Base-by-base conservation (phyloP, 2,797 vertebrate genomes). In the Falco cherrug region DNA sequence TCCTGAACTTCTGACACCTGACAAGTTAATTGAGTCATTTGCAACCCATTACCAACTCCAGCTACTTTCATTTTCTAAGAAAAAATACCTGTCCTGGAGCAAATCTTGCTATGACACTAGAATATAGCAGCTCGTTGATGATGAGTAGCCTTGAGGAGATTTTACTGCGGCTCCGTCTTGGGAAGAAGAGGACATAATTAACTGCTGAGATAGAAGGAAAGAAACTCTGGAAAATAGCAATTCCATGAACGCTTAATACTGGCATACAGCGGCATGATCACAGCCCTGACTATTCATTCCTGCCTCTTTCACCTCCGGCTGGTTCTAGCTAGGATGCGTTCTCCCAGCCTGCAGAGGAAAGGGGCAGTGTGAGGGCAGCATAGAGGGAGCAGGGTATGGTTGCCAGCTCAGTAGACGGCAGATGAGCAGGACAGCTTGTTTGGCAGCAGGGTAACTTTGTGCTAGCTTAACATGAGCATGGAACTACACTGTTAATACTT, bases 1-100 rank as follows among this genome's bases (percentile, higher is more conserved):
- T 79, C 60, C 41, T 75, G 43, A 85, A 63, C 45, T 89, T 59
- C 63, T 87, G 60, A 84, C 70, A 90, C 53, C 21, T 87, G 81
- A 59, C 35, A 92, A 93, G 61, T 70, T 87, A 81, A 92, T 57
- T 57, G 64, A 83, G 41, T 54, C 64, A 92, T 94, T 86, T 21
- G 1, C 50, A 84, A 76, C 12, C 54, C 47, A 71, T 85, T 78
- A 85, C 45, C 53, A 41, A 53, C 33, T 83, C 35, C 67, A 89
- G 75, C 17, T 95, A 70, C 45, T 71, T 94, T 35, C 64, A 78
- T 90, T 97, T 93, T 53, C 84, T 64, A 75, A 71, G 56, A 51
- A 93, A 88, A 94, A 89, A 75, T 64, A 75, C 33, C 47, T 83
- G 19, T 88, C 76, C 50, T 25, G 18, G 31, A 93, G 71, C 88